Evolutionary conservation across 2,797 vertebrate genomes (phyloP).

Genomic region (Trachurus trachurus): DNA sequence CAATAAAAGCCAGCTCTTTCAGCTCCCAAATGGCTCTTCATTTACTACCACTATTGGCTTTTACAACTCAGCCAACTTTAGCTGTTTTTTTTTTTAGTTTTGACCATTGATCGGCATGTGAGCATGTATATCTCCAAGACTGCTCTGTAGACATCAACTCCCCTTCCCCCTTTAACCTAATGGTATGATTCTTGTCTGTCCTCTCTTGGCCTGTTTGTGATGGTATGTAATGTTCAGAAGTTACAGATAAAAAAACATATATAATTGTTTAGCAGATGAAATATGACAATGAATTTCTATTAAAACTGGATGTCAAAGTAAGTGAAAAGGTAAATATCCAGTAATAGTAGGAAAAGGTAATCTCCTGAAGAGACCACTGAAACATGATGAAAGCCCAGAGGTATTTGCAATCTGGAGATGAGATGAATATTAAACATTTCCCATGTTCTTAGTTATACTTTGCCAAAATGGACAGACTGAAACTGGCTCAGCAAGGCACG

Average conservation of each 20-base stretch:
- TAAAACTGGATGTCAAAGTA: not conserved
- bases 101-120: not conserved
- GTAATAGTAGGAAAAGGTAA: not conserved
- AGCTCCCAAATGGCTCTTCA: not conserved
- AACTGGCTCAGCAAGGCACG: conserved; percentile 2
- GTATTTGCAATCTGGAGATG: not conserved
- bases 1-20: not conserved
- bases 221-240: not conserved
- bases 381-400: not conserved
- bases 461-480: conserved; percentile 2
- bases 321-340: not conserved
- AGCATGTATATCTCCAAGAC: not conserved
- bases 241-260: not conserved
- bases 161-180: too few species aligned
- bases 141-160: too few species aligned
- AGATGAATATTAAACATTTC: conserved; percentile 22
- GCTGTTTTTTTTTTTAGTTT: not conserved
- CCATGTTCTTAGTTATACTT: conserved; percentile 6
- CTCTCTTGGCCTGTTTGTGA: too few species aligned
- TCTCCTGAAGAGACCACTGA: not conserved
- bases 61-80: not conserved
- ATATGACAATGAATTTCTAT: not conserved
- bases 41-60: not conserved
- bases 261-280: not conserved
- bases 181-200: too few species aligned